phyloP scores from a whole-genome alignment of 2,113 vertebrate species.

The Dolichallabes microphthalmus region DNA sequence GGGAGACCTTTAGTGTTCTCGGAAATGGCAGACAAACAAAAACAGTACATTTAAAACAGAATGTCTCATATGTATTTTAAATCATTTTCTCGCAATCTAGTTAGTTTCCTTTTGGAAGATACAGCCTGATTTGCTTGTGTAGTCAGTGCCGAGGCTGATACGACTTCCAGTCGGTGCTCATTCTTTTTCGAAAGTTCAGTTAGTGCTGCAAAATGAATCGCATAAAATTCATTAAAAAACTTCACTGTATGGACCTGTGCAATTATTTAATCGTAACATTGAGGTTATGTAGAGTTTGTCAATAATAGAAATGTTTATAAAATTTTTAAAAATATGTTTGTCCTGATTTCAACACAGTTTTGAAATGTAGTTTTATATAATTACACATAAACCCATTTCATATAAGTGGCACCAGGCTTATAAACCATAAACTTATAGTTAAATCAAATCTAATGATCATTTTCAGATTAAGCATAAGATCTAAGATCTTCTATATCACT shows the following conservation, averaged over 20 bases:
- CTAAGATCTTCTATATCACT: not conserved
- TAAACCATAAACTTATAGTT: not conserved
- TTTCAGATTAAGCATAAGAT: not conserved
- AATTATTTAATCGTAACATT: too few species aligned
- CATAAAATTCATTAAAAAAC: too few species aligned
- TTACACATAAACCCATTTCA: not conserved
- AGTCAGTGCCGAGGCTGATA: not conserved
- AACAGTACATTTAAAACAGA: not conserved
- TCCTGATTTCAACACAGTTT: too few species aligned
- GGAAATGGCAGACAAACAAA: constrained; percentile 26
- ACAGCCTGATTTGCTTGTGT: not conserved
- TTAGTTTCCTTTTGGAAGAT: too few species aligned
- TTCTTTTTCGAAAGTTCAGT: not conserved
- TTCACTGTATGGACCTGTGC: too few species aligned
- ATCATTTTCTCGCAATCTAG: not conserved
- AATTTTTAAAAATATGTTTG: too few species aligned
- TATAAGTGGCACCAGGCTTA: not conserved
- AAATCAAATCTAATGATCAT: not conserved
- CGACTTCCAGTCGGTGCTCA: not conserved
- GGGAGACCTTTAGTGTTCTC: constrained; percentile 20
- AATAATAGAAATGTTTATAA: too few species aligned
- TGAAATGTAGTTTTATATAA: not conserved
- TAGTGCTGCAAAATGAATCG: too few species aligned
- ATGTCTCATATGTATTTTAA: not conserved
- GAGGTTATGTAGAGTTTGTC: too few species aligned